Conservation (phyloP, 2,113 vertebrate genomes). For the Misgurnus anguillicaudatus region DNA sequence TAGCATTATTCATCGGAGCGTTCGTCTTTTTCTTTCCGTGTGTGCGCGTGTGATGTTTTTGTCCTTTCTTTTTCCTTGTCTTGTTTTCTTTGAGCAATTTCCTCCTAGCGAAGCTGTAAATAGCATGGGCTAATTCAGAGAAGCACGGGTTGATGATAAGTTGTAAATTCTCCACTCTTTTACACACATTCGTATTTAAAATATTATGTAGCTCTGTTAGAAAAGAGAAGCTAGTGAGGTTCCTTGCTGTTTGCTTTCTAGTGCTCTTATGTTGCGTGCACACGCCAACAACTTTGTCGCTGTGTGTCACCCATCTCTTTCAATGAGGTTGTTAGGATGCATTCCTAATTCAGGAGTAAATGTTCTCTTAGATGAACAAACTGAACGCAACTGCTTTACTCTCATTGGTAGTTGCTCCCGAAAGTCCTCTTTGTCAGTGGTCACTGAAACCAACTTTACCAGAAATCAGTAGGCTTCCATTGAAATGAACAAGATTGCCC, state of each 20-base stretch:
- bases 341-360: too few species aligned
- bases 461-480: too few species aligned
- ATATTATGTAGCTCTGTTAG: constrained; percentile 3
- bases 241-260: background rate
- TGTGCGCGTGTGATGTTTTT: constrained; percentile 12
- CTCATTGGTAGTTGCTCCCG: too few species aligned
- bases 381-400: too few species aligned
- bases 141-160: constrained; percentile 18
- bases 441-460: too few species aligned
- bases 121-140: constrained; percentile 35
- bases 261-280: too few species aligned
- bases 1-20: constrained; percentile 36
- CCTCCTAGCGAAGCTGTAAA: constrained; percentile 35
- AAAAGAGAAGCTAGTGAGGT: background rate
- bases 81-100: constrained; percentile 5
- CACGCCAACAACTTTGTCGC: too few species aligned
- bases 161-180: constrained; percentile 28
- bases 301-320: too few species aligned
- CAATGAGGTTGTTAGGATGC: too few species aligned
- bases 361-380: too few species aligned
- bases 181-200: background rate
- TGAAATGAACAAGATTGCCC: too few species aligned
- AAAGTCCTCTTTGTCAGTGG: too few species aligned
- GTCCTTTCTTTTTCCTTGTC: constrained; percentile 11
- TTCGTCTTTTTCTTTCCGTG: background rate